Conservation (phyloP, 2,797 vertebrate genomes). For the Mormyrops boulengeri region DNA sequence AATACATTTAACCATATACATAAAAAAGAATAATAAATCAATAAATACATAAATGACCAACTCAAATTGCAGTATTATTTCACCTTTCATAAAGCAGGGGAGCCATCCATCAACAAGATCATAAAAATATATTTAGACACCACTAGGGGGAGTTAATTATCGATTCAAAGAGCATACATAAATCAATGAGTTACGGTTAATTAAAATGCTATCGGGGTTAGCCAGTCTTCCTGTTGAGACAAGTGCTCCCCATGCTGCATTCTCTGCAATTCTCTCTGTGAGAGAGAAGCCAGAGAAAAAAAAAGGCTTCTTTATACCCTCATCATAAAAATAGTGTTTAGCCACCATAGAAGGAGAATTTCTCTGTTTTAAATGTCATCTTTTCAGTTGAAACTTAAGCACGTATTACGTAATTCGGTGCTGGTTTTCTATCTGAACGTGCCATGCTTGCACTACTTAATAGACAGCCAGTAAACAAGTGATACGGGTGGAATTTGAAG, state of each 20-base stretch:
- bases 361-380: background rate
- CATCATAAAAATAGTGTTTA: background rate
- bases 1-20: background rate
- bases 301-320: background rate
- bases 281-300: conserved; percentile 48
- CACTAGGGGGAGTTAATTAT: conserved; percentile 65
- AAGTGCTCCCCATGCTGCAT: background rate
- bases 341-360: background rate
- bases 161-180: conserved; percentile 40
- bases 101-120: conserved; percentile 28
- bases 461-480: conserved; percentile 69
- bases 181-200: conserved; percentile 13
- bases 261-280: conserved; percentile 37
- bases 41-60: background rate
- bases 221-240: conserved; percentile 14
- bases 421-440: conserved; percentile 56
- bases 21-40: background rate
- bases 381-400: background rate
- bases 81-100: background rate
- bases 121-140: conserved; percentile 47
- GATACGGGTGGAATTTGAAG: conserved; percentile 72
- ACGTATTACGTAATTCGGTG: conserved; percentile 35
- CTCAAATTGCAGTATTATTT: background rate
- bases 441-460: conserved; percentile 65
- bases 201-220: conserved; percentile 14